Evolutionary conservation across 2,797 vertebrate species (phyloP), one percentile per base, ranked within the genome.

Genomic region (Thunnus albacares): DNA sequence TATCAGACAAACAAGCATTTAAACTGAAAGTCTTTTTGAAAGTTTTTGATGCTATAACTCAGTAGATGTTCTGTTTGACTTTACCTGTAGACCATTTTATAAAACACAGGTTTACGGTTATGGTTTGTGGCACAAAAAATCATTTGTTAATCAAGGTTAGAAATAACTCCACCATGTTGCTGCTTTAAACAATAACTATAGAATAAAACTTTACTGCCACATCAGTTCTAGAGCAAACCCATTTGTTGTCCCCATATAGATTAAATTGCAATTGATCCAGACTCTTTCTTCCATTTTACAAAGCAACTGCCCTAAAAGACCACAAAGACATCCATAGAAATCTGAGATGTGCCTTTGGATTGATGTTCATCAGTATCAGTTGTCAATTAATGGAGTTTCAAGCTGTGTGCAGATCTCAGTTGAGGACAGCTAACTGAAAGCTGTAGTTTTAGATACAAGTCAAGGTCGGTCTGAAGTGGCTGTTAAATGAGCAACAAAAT

Each of bases 201-300:
- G 20, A 64, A 73, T 71, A 41, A 52, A 82, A 74, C 24, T 13
- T 71, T 28, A 24, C 33, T 45, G 71, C 64, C 43, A 4, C 64
- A 63, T 74, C 41, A 49, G n/a, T 71, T 57, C 52, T n/a, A 22
- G 20, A 63, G 64, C 61, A 45, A 63, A 79, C 52, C 77, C n/a
- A 24, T 80, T 72, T 80, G 73, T 68, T 79, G 71, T 81, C 67
- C 57, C 49, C 11, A 3, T 68, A 77, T 87, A 81, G 86, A 90
- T 79, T 68, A 52, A 33, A 84, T 81, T 60, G 28, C 41, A 66
- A 76, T 66, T 77, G 71, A 85, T 77, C 61, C 33, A 26, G 58
- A 13, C 33, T 56, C 63, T 74, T 63, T 59, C 18, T 59, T 69
- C 45, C 56, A 43, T 70, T 72, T 82, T 59, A 77, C 33, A 73